Percentiles rank a stretch among this genome's conserved stretches.
phyloP scores from a whole-genome alignment of 2,113 vertebrate genomes.

The Alosa alosa region DNA sequence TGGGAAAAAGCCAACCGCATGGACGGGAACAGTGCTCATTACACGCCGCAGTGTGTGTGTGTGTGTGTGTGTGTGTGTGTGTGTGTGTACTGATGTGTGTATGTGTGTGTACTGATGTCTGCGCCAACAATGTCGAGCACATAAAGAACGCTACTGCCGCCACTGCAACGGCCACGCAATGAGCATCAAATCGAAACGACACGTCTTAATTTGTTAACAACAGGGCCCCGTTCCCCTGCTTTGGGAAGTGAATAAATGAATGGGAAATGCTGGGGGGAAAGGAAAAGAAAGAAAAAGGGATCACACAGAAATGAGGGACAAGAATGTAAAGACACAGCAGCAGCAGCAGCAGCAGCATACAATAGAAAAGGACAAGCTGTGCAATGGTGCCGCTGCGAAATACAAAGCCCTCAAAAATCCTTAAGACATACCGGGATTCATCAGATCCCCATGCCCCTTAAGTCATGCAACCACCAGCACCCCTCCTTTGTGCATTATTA shows the following conservation, averaged over 20 bases:
- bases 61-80: constrained; percentile 55
- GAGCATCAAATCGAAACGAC: constrained; percentile 58
- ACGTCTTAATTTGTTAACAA: constrained; percentile 71
- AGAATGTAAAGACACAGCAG: not conserved
- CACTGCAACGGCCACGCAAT: constrained; percentile 55
- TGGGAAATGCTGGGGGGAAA: constrained; percentile 11
- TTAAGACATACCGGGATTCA: too few species aligned
- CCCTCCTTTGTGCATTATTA: too few species aligned
- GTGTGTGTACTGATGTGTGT: constrained; percentile 22
- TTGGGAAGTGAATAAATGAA: constrained; percentile 45
- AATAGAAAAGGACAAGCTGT: not conserved
- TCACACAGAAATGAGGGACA: not conserved
- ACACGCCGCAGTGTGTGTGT: constrained; percentile 66
- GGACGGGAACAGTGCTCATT: constrained; percentile 73
- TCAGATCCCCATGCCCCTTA: too few species aligned
- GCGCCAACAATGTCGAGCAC: constrained; percentile 27
- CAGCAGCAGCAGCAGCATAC: not conserved
- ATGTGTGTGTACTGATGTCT: constrained; percentile 36
- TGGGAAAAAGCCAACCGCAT: constrained; percentile 73
- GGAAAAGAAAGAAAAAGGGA: not conserved
- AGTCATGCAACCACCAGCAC: too few species aligned
- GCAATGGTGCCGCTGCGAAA: not conserved
- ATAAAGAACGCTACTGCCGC: constrained; percentile 54
- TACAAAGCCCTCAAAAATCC: too few species aligned
- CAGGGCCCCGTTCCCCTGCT: constrained; percentile 34